Evolutionary conservation across 1,140 invertebrate species (phyloP), one percentile per base, ranked within the genome.

Genomic region (Marisa cornuarietis): DNA sequence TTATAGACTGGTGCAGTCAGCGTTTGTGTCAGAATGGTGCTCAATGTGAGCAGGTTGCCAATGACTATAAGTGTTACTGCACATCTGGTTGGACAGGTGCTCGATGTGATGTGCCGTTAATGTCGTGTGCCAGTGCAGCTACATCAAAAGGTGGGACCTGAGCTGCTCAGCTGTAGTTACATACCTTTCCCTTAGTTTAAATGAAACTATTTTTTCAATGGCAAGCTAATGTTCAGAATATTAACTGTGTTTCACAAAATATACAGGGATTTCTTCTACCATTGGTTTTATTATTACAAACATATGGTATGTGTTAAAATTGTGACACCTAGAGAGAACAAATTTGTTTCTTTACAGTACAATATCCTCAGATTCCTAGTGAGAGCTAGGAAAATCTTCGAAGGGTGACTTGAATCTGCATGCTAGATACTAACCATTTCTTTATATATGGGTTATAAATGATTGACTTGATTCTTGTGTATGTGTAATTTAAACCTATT

Each of bases 61-160:
- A 93, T 95, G 65, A 85, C 78, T 86, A 88, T 86, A 95, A 95
- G 8, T 97, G 96, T 90, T 90, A 87, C 5, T 98, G 96, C 83
- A 68, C 74, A 11, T 93, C 94, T 0, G 97, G 97, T 0, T 98
- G 96, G 97, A 98, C 96, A 0, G 97, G 97, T 5, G 95, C 96
- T 84, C 93, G 97, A 0, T 98, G 97, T 88, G 97, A 98, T 87
- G 96, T 98, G 0, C 95, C 96, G 86, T 97, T 96, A 94, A 96
- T 86, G 10, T 82, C 88, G 0, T 90, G 89, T 80, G 68, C 69
- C 18, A 82, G 78, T 20, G 87, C 97, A 0, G 94, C 96, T 0
- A 92, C 95, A 3, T 92, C 95, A 3, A 97, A 97, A 93, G 93
- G 94, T 94, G 85, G 24, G 71, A 76, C 13, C 31, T 63, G 4